Percentiles rank a stretch among this genome's conserved stretches.
phyloP scores from a whole-genome alignment of 1,140 invertebrate genomes.

The Trialeurodes vaporariorum region DNA sequence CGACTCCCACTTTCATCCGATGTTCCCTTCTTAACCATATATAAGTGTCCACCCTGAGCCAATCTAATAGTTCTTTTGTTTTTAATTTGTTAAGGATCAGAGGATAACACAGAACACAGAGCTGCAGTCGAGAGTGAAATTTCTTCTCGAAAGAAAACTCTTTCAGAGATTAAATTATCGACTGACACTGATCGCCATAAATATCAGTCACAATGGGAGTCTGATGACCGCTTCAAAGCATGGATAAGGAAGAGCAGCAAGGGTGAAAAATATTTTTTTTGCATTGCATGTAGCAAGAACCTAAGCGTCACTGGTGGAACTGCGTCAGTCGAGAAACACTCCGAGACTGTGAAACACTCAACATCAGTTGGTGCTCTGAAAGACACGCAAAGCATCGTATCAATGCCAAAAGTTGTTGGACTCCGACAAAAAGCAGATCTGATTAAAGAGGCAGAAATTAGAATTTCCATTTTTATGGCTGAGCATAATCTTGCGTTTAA shows the following conservation, averaged over 20 bases:
- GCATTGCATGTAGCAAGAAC: not conserved
- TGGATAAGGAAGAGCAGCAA: not conserved
- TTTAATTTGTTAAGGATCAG: no score
- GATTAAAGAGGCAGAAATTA: not conserved
- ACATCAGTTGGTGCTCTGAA: not conserved
- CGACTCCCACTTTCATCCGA: no score
- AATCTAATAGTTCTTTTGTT: no score
- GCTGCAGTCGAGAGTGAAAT: not conserved
- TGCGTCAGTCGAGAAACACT: not conserved
- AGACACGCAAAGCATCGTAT: not conserved
- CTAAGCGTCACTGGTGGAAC: not conserved
- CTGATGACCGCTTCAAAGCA: not conserved
- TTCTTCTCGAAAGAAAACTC: not conserved
- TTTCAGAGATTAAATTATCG: no score
- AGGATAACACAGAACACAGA: not conserved
- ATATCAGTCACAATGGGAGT: not conserved
- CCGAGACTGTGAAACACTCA: not conserved
- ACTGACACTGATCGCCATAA: no score
- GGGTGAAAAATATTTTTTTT: not conserved
- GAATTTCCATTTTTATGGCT: not conserved
- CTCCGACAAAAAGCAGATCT: not conserved
- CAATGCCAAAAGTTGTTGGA: not conserved
- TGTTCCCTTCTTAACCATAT: no score
- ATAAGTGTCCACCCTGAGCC: no score
- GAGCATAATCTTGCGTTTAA: not conserved